Evolutionary conservation across 2,888 invertebrate genomes (phyloP).

Genomic region (Apamea monoglypha): DNA sequence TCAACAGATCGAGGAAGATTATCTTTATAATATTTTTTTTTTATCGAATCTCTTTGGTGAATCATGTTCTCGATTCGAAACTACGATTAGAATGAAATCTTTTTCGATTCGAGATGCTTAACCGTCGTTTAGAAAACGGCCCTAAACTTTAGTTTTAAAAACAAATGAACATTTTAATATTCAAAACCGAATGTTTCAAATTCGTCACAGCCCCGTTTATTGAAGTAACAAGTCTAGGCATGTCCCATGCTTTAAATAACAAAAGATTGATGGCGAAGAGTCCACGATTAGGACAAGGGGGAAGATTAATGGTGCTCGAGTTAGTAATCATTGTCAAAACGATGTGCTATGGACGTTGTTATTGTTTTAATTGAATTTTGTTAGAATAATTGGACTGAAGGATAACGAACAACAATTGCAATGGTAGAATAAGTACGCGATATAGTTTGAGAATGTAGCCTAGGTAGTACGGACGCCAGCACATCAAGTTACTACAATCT

Average conservation of each 20-base stretch:
- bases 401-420: not conserved
- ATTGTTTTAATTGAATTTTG: conserved; percentile 56
- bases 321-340: conserved; percentile 72
- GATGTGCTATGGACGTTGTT: conserved; percentile 43
- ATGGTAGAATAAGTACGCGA: not conserved
- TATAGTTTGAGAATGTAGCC: not conserved
- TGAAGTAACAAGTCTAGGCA: conserved; percentile 72
- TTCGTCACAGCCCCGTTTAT: conserved; percentile 68
- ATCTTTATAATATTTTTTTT: not conserved
- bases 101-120: not conserved
- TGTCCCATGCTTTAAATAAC: conserved; percentile 75
- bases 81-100: not conserved
- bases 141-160: not conserved
- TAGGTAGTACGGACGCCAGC: too few relatives aligned
- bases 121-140: not conserved
- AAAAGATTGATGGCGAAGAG: conserved; percentile 83
- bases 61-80: not conserved
- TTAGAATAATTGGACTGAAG: not conserved
- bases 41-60: not conserved
- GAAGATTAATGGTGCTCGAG: conserved; percentile 77
- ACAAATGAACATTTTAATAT: conserved; percentile 51
- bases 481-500: too few relatives aligned
- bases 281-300: conserved; percentile 81
- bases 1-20: conserved; percentile 16
- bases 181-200: conserved; percentile 63